Conservation (phyloP, 2,888 invertebrate genomes). For the Rhamphomyia laevipes region DNA sequence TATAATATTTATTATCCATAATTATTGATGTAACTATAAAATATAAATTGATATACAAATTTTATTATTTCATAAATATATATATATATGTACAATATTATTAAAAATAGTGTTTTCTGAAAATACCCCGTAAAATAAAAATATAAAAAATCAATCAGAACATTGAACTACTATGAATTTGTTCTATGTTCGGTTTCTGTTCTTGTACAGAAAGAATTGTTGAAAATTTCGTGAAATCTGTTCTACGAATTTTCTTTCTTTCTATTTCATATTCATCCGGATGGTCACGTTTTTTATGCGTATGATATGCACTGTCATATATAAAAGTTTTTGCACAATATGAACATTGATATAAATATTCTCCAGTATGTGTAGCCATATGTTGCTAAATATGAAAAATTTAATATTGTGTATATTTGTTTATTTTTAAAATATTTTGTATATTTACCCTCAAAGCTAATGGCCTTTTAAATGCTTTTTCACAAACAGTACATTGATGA, state of each 20-base stretch:
- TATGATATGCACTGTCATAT: background rate
- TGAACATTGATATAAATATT: background rate
- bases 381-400: background rate
- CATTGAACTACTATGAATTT: too few relatives aligned
- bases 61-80: too few relatives aligned
- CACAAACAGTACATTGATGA: conserved; percentile 7
- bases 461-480: conserved; percentile 7
- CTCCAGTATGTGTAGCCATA: background rate
- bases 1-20: too few relatives aligned
- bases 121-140: too few relatives aligned
- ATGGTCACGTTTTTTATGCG: background rate
- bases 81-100: too few relatives aligned
- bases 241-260: background rate
- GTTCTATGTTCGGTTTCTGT: too few relatives aligned
- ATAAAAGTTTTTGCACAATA: background rate
- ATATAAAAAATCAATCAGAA: too few relatives aligned
- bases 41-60: too few relatives aligned
- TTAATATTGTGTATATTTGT: background rate
- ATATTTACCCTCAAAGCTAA: background rate
- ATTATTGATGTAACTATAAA: too few relatives aligned
- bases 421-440: background rate
- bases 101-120: too few relatives aligned
- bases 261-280: background rate
- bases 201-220: too few relatives aligned
- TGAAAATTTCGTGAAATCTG: background rate